Evolutionary conservation across 2,113 vertebrate species (phyloP).

Genomic region (Gnathonemus longibarbis): DNA sequence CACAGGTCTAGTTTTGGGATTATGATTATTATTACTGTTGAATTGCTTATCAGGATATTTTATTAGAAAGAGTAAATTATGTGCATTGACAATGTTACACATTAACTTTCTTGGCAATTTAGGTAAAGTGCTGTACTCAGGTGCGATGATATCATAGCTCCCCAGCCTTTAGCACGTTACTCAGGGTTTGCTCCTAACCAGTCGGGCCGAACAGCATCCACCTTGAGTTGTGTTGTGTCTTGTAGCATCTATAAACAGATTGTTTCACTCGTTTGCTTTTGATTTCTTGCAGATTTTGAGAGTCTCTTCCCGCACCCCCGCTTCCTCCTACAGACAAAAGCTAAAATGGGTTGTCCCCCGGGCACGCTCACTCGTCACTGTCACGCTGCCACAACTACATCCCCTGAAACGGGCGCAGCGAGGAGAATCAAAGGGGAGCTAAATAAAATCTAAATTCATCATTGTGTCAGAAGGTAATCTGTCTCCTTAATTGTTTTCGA

Average conservation of each 20-base stretch:
- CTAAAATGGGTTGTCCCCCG: background rate
- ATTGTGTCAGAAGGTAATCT: slow-evolving; percentile 2
- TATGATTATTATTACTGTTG: background rate
- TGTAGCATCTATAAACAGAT: background rate
- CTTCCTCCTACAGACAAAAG: slow-evolving; percentile 3
- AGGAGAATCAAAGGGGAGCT: slow-evolving; percentile 1
- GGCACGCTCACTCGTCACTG: background rate
- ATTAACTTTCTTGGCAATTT: background rate
- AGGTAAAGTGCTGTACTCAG: background rate
- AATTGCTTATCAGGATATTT: background rate
- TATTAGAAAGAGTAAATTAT: background rate
- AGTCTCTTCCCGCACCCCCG: background rate
- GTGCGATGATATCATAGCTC: background rate
- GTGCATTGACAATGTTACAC: background rate
- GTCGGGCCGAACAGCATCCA: background rate
- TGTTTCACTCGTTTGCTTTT: background rate
- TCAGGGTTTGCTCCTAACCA: background rate
- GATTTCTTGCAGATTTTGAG: background rate
- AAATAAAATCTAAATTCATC: slow-evolving; percentile 11
- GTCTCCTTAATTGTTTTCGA: slow-evolving; percentile 8
- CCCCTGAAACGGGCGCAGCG: background rate
- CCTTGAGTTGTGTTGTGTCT: background rate
- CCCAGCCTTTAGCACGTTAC: background rate
- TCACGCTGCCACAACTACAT: background rate
- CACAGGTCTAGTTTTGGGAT: background rate